Conservation (phyloP, 2,888 invertebrate genomes). For the Drepanosiphum platanoidis region DNA sequence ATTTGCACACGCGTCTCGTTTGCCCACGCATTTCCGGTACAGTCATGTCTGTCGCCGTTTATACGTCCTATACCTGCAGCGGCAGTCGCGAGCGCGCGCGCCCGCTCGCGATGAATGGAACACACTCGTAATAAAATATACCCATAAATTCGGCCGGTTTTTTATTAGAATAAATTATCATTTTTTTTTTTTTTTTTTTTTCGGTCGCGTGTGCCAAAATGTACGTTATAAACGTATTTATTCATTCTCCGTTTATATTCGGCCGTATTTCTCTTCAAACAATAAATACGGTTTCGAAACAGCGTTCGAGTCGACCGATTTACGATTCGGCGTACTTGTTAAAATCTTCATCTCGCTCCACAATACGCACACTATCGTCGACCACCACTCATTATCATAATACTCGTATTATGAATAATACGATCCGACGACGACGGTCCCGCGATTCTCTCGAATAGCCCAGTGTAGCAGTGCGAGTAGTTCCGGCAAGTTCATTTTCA, state of each 20-base stretch:
- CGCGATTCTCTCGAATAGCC: too few relatives aligned
- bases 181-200: background rate
- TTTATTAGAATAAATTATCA: background rate
- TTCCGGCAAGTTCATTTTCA: too few relatives aligned
- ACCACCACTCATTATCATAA: too few relatives aligned
- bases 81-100: background rate
- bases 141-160: background rate
- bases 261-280: background rate
- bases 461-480: too few relatives aligned
- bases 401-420: too few relatives aligned
- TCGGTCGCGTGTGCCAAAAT: slow-evolving; percentile 2
- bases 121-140: slow-evolving; percentile 5
- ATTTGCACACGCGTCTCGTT: slow-evolving; percentile 43
- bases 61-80: background rate
- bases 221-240: background rate
- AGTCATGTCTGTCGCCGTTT: slow-evolving; percentile 18
- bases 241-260: background rate
- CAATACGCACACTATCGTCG: too few relatives aligned
- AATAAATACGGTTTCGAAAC: background rate
- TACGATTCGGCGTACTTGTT: background rate
- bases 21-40: slow-evolving; percentile 55
- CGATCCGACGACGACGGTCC: too few relatives aligned
- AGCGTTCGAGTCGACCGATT: background rate
- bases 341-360: too few relatives aligned
- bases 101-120: slow-evolving; percentile 30